These are phyloP conservation scores for Dasyurus viverrinus DNA, from an alignment of 2,113 vertebrate species.

Conservation along the genomic window DNA sequence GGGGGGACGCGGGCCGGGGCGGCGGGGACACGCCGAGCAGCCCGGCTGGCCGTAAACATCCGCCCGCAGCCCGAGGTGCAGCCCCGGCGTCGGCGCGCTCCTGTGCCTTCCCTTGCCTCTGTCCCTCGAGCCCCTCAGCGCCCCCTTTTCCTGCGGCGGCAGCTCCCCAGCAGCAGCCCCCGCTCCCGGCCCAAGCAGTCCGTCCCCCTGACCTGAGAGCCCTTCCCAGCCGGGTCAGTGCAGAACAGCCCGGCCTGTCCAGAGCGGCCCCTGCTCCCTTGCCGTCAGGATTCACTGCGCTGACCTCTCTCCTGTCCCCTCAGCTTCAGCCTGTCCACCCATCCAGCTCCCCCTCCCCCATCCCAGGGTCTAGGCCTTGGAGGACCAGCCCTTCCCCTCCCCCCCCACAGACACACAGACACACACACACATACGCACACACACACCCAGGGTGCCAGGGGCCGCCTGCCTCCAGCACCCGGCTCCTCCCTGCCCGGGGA, in stretches of 20 bases:
- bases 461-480: constrained; percentile 76
- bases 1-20: no score
- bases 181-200: not conserved
- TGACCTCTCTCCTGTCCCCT: constrained; percentile 37
- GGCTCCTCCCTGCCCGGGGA: constrained; percentile 73
- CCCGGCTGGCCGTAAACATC: not conserved
- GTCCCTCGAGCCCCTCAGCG: not conserved
- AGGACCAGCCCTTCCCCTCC: constrained; percentile 58
- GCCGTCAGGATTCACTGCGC: constrained; percentile 52
- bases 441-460: constrained; percentile 67
- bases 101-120: no score
- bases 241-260: fast-evolving
- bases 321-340: not conserved
- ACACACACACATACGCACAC: not conserved
- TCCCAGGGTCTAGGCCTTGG: constrained; percentile 64
- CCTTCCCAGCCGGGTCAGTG: not conserved
- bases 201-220: no score
- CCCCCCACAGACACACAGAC: not conserved
- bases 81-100: not conserved
- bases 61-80: not conserved
- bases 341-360: constrained; percentile 46
- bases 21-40: no score
- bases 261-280: not conserved
- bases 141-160: not conserved
- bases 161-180: not conserved